phyloP scores from a whole-genome alignment of 2,888 invertebrate genomes.

The Pantelozetes paolii region DNA sequence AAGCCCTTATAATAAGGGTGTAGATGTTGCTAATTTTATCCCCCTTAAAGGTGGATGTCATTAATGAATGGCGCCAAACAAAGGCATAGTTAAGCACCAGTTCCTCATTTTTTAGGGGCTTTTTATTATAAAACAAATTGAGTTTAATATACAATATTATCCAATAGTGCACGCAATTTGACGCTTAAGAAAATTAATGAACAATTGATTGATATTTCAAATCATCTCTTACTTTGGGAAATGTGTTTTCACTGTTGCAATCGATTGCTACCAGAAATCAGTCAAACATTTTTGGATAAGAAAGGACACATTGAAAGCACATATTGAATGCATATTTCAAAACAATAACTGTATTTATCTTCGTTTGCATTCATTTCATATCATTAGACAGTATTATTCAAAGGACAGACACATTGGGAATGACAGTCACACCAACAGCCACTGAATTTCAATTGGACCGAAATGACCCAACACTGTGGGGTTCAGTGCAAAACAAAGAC shows the following conservation, averaged over 20 bases:
- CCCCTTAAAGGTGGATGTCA: no score
- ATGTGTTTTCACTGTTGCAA: background rate
- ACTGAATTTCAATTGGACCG: background rate
- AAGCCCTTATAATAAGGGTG: no score
- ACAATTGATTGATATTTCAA: background rate
- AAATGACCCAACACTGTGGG: slow-evolving; percentile 5
- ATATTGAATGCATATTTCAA: no score
- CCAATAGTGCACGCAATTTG: slow-evolving; percentile 21
- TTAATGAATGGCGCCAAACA: no score
- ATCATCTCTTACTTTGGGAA: slow-evolving; percentile 23
- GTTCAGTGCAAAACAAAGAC: background rate
- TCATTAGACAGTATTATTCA: background rate
- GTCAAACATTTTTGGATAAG: background rate
- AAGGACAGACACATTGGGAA: background rate
- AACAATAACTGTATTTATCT: background rate
- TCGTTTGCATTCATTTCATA: background rate
- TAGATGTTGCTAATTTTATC: no score
- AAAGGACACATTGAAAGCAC: no score
- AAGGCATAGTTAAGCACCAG: no score
- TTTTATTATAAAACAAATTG: no score
- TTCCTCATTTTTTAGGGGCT: no score
- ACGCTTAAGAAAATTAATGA: background rate
- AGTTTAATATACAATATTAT: no score
- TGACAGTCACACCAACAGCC: background rate
- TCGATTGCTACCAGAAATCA: background rate